Evolutionary conservation across 2,888 invertebrate genomes (phyloP), one percentile per base, ranked within the genome.

Genomic region (Ptilodon capucinus): DNA sequence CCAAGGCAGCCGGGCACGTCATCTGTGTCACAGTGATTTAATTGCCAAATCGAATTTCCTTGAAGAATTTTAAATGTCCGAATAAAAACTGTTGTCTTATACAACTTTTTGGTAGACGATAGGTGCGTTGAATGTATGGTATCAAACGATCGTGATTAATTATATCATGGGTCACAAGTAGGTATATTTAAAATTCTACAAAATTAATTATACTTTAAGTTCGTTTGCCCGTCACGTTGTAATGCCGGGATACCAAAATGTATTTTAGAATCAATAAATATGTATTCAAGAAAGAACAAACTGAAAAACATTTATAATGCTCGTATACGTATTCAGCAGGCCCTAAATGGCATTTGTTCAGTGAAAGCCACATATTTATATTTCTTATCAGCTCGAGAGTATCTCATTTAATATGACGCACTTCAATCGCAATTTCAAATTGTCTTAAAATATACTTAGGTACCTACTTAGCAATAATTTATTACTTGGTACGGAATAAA

Each of bases 1-100:
- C 69, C 77, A 79, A 76, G 76, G 77, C 68, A 78, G 69, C 56
- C 68, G 61, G 59, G 69, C 62, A 68, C 69, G 70, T 74, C 73
- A 73, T 64, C 50, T 57, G 57, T 62, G 68, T 60, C 65, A 67
- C 54, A 65, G 61, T 60, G 68, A 71, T 74, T 73, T 72, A 64
- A 70, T 70, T 61, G 63, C 56, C 62, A 63, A 60, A 67, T 60
- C 54, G 52, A 54, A 53, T 56, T 48, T 39, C 34, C 23, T 55
- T 44, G 32, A 40, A 40, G 13, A 21, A 8, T 19, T 35, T 39
- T 21, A 39, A 19, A 21, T 13, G 7, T 6, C 9, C 11, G 17
- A 18, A 35, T 30, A 30, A 17, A 35, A 35, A 32, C 8, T 32
- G 11, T 2, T 9, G 17, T 17, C 9, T 11, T 14, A 35, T 16